Conservation (phyloP, 2,797 vertebrate genomes). For the Lophotriccus pileatus region DNA sequence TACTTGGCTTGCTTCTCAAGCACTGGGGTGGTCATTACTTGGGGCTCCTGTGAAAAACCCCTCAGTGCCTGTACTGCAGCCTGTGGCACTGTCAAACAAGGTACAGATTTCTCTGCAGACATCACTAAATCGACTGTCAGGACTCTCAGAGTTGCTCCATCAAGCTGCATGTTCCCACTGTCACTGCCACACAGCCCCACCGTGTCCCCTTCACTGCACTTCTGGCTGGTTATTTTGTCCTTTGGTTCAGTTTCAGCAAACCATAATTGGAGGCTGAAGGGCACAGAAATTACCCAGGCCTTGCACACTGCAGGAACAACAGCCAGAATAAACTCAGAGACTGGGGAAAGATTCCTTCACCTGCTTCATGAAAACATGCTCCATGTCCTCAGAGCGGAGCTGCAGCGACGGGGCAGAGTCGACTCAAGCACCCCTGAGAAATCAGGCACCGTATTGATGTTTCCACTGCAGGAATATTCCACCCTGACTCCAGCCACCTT, state of each 20-base stretch:
- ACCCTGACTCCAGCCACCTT: neutral
- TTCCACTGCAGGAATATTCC: neutral
- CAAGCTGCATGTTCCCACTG: neutral
- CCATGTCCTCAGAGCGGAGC: neutral
- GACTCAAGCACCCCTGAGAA: neutral
- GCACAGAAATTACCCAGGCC: neutral
- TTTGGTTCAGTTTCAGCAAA: neutral
- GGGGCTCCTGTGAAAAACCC: neutral
- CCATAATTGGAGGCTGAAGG: neutral
- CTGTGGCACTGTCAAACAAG: neutral
- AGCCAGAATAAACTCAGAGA: neutral
- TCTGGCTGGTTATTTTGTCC: neutral
- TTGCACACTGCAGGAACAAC: neutral
- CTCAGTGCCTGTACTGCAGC: accelerated
- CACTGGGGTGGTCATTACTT: neutral
- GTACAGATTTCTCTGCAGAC: neutral
- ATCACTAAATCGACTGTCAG: accelerated
- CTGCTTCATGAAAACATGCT: neutral
- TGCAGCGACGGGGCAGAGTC: neutral
- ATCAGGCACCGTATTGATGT: neutral
- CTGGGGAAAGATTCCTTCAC: neutral
- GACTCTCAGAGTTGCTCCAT: accelerated
- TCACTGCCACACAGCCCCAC: neutral
- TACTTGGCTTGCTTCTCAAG: neutral
- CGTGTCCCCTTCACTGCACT: accelerated